Evolutionary conservation across 2,888 invertebrate species (phyloP).

Genomic region (Dromius quadrimaculatus): DNA sequence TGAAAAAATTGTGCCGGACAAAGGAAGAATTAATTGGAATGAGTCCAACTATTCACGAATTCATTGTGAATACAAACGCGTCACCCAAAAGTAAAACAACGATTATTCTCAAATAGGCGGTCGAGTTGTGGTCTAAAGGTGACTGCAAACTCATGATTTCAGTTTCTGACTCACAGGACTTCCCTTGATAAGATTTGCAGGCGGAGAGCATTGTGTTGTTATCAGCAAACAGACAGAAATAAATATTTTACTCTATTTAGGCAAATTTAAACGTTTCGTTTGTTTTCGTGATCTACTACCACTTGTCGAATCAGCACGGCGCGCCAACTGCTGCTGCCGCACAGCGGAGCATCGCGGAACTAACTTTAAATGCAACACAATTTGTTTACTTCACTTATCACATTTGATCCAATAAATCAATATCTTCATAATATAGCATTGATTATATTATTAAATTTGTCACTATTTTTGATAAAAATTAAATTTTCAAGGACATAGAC

Average conservation of each 20-base stretch:
- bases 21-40: conserved; percentile 44
- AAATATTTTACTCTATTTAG: conserved; percentile 12
- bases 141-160: conserved; percentile 34
- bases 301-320: conserved; percentile 33
- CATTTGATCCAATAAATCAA: no score
- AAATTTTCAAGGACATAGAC: no score
- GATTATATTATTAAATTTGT: no score
- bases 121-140: conserved; percentile 43
- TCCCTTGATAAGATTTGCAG: conserved; percentile 48
- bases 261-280: conserved; percentile 13
- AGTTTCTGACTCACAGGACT: conserved; percentile 41
- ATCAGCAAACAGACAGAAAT: conserved; percentile 10
- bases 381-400: neutral
- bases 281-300: conserved; percentile 31
- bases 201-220: conserved; percentile 26
- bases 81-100: conserved; percentile 32
- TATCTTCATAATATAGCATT: no score
- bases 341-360: neutral
- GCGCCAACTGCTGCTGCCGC: conserved; percentile 25
- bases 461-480: no score
- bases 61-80: conserved; percentile 26
- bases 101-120: conserved; percentile 8
- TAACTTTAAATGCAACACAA: conserved; percentile 9
- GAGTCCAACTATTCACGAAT: conserved; percentile 29
- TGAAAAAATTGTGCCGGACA: conserved; percentile 39